Evolutionary conservation across 1,140 invertebrate species (phyloP).

Genomic region (Ostrea denselamellosa): DNA sequence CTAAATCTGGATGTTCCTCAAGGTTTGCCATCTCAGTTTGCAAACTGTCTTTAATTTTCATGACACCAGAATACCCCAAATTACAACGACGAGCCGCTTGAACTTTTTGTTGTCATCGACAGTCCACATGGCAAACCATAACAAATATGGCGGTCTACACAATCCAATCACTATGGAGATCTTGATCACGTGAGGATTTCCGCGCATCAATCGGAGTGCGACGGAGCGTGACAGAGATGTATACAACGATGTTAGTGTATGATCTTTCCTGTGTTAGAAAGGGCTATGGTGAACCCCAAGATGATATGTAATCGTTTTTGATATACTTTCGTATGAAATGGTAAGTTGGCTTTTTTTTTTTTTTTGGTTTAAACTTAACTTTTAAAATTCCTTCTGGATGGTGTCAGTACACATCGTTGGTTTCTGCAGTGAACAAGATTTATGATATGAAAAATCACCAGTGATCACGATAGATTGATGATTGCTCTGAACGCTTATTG

Average conservation of each 20-base stretch:
- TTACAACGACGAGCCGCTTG: background rate
- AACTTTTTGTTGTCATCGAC: background rate
- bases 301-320: background rate
- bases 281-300: background rate
- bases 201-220: constrained; percentile 22
- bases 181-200: constrained; percentile 49
- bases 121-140: constrained; percentile 52
- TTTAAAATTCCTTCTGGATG: background rate
- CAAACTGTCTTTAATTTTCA: constrained; percentile 2
- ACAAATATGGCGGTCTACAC: constrained; percentile 62
- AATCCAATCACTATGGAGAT: constrained; percentile 67
- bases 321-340: background rate
- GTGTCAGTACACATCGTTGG: background rate
- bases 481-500: background rate
- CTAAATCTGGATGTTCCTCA: constrained; percentile 44
- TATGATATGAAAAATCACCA: background rate
- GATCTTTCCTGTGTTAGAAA: background rate
- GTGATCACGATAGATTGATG: background rate
- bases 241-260: constrained; percentile 8
- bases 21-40: constrained; percentile 53
- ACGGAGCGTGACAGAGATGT: constrained; percentile 8
- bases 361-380: no score
- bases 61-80: constrained; percentile 10
- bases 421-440: constrained; percentile 1
- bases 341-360: background rate